phyloP scores from a whole-genome alignment of 2,888 invertebrate species.

The Ernsta delagoae region DNA sequence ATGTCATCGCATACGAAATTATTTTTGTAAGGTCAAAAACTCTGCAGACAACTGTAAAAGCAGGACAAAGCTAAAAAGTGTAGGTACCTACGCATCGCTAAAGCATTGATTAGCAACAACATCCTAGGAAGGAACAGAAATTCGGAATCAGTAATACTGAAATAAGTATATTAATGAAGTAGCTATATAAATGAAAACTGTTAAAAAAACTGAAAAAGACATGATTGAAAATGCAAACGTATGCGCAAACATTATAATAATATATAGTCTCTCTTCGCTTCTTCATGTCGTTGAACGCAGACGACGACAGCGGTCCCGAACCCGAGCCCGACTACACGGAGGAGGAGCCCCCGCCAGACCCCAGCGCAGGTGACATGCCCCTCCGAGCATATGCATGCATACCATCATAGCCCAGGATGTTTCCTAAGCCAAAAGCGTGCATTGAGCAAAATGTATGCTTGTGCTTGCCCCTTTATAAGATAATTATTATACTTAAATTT shows the following conservation, averaged over 20 bases:
- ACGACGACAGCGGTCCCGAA: too few relatives aligned
- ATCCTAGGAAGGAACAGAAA: too few relatives aligned
- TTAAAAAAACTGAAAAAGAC: background rate
- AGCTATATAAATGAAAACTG: too few relatives aligned
- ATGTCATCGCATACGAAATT: background rate
- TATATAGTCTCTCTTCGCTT: conserved; percentile 85
- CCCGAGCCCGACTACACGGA: conserved; percentile 78
- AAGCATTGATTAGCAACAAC: background rate
- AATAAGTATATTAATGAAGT: too few relatives aligned
- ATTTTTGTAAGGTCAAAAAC: background rate
- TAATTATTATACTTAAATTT: background rate
- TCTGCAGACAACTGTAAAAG: background rate
- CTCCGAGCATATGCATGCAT: conserved; percentile 20
- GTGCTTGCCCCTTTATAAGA: background rate
- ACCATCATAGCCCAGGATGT: background rate
- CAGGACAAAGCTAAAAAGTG: background rate
- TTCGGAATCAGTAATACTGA: too few relatives aligned
- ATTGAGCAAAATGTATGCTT: conserved; percentile 7
- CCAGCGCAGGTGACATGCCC: conserved; percentile 63
- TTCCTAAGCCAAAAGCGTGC: background rate
- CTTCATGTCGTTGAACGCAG: conserved; percentile 65
- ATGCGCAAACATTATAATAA: conserved; percentile 84
- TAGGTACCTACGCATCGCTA: background rate
- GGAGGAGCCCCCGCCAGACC: conserved; percentile 74
- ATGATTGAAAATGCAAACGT: conserved; percentile 54